phyloP scores from a whole-genome alignment of 2,113 vertebrate species.

The Eulemur rufifrons region DNA sequence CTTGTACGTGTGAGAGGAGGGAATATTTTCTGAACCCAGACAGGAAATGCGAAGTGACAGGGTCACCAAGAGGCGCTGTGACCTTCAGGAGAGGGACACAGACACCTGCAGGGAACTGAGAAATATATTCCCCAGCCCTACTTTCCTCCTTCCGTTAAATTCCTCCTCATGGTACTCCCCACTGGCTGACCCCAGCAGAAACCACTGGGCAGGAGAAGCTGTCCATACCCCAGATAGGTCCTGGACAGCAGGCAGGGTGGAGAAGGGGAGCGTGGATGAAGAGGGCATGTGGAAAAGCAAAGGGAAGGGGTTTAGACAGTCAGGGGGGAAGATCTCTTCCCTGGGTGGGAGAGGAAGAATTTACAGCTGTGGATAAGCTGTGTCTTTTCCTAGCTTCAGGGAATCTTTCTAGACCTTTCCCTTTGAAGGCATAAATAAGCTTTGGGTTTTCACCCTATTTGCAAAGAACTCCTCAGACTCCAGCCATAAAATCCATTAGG shows the following conservation, averaged over 20 bases:
- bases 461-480: neutral
- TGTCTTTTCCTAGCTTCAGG: neutral
- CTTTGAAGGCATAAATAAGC: neutral
- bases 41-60: neutral
- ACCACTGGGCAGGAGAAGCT: neutral
- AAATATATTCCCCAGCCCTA: neutral
- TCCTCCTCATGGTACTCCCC: neutral
- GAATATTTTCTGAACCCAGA: neutral
- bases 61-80: neutral
- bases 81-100: neutral
- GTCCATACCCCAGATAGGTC: neutral
- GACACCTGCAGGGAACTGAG: neutral
- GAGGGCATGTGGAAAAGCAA: neutral
- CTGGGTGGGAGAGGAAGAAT: neutral
- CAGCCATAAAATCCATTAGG: neutral
- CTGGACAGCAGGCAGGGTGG: neutral
- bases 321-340: neutral
- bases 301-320: neutral
- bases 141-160: neutral
- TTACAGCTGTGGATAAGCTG: neutral
- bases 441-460: neutral
- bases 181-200: neutral
- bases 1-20: neutral
- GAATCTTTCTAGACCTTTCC: neutral
- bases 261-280: neutral